A percentile compares a stretch with the other conserved stretches of the same genome.
phyloP scores from a whole-genome alignment of 2,797 vertebrate species.

The Spinibarbus caldwelli region DNA sequence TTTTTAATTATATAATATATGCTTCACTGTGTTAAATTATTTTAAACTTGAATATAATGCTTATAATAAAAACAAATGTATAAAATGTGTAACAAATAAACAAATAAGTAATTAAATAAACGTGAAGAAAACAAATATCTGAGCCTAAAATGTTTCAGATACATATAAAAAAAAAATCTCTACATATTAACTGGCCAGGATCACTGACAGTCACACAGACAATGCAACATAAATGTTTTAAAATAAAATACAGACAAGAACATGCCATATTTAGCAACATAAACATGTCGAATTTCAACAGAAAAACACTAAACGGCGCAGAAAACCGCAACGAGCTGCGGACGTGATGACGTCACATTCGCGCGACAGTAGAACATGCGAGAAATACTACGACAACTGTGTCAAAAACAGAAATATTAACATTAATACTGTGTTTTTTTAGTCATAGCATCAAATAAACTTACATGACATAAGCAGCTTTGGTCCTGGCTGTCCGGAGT shows the following conservation, averaged over 20 bases:
- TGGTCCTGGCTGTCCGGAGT: conserved; percentile 67
- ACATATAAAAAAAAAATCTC: background rate
- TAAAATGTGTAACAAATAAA: background rate
- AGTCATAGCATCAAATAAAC: conserved; percentile 32
- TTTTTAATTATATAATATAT: background rate
- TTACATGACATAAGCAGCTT: conserved; percentile 81
- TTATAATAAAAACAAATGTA: background rate
- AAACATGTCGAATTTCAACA: background rate
- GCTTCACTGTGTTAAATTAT: background rate
- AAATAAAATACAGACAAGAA: background rate
- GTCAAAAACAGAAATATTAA: background rate
- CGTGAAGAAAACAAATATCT: background rate
- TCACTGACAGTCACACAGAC: background rate
- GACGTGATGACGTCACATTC: conserved; percentile 68
- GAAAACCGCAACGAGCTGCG: conserved; percentile 7
- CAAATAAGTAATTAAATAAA: background rate
- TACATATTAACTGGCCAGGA: background rate
- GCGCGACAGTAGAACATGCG: conserved; percentile 69
- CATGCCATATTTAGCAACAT: too few relatives aligned
- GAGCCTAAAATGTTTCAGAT: background rate
- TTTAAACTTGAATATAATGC: background rate
- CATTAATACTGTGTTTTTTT: background rate
- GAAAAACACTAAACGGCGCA: background rate
- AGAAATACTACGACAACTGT: conserved; percentile 50
- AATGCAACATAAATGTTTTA: background rate